A percentile compares a stretch with the other conserved stretches of the same genome.
phyloP scores from a whole-genome alignment of 2,797 vertebrate species.

The Clarias pachynema region DNA sequence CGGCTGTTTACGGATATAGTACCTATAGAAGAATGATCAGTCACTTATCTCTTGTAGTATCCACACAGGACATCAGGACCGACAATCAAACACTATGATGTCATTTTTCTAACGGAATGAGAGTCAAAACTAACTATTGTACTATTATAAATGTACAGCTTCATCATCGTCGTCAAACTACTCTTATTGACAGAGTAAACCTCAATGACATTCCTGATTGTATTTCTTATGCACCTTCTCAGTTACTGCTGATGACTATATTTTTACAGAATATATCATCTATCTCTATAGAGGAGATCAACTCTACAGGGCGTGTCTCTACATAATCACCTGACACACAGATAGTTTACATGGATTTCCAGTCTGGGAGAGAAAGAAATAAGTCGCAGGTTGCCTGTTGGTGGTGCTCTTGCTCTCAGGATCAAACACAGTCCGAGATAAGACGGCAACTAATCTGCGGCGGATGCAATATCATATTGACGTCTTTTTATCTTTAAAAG shows the following conservation, averaged over 20 bases:
- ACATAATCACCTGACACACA: not conserved
- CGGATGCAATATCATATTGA: not conserved
- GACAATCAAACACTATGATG: not conserved
- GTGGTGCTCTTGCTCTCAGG: not conserved
- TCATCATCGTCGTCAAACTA: not conserved
- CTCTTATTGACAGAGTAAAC: not conserved
- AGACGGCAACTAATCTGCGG: not conserved
- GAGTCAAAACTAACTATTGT: not conserved
- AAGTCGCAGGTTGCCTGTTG: not conserved
- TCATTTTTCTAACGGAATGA: not conserved
- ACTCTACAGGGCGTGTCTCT: not conserved
- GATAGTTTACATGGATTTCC: not conserved
- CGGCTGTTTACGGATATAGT: conserved; percentile 98
- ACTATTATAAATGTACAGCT: not conserved
- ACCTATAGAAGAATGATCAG: conserved; percentile 69
- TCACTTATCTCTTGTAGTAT: not conserved
- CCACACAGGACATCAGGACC: not conserved
- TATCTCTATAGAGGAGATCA: not conserved
- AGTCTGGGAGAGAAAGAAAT: not conserved
- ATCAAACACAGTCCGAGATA: too few species aligned
- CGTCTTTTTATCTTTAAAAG: not conserved
- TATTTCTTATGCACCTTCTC: not conserved
- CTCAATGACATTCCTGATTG: not conserved
- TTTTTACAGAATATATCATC: not conserved
- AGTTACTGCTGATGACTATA: not conserved